Percentiles rank a stretch among this genome's conserved stretches.
phyloP scores from a whole-genome alignment of 2,888 invertebrate genomes.

The Synergus umbraculus region DNA sequence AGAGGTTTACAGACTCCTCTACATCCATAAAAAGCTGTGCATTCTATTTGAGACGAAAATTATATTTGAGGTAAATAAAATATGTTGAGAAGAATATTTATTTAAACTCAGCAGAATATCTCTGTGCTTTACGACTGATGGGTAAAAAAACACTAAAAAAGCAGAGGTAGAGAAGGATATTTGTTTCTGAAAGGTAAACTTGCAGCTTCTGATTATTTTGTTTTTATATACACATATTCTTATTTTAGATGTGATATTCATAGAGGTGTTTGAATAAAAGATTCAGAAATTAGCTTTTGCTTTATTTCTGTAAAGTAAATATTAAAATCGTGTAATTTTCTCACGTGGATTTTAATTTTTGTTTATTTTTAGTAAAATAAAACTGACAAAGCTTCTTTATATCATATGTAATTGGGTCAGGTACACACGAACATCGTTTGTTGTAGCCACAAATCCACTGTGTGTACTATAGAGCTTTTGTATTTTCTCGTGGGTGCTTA shows the following conservation, averaged over 20 bases:
- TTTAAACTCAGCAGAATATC: neutral
- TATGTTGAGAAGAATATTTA: neutral
- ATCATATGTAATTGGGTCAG: slow-evolving; percentile 30
- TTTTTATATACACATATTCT: neutral
- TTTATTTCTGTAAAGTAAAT: neutral
- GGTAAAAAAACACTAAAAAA: neutral
- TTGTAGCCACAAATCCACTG: slow-evolving; percentile 4
- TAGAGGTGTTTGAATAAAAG: no score
- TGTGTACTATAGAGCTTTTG: slow-evolving; percentile 27
- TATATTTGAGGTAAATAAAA: neutral
- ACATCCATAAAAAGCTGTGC: neutral
- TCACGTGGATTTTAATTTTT: neutral
- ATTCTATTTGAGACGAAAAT: slow-evolving; percentile 13
- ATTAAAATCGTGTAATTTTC: neutral
- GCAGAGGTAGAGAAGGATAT: no score
- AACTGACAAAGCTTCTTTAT: slow-evolving; percentile 19
- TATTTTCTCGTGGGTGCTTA: slow-evolving; percentile 17
- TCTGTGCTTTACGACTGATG: neutral
- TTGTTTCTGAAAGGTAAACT: no score
- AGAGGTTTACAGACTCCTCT: neutral
- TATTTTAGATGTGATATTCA: no score
- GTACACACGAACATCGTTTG: slow-evolving; percentile 16
- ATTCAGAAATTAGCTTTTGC: neutral
- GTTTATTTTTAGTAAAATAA: neutral
- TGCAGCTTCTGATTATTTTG: neutral